Evolutionary conservation across 2,113 vertebrate species (phyloP).

Genomic region (Bos taurus): DNA sequence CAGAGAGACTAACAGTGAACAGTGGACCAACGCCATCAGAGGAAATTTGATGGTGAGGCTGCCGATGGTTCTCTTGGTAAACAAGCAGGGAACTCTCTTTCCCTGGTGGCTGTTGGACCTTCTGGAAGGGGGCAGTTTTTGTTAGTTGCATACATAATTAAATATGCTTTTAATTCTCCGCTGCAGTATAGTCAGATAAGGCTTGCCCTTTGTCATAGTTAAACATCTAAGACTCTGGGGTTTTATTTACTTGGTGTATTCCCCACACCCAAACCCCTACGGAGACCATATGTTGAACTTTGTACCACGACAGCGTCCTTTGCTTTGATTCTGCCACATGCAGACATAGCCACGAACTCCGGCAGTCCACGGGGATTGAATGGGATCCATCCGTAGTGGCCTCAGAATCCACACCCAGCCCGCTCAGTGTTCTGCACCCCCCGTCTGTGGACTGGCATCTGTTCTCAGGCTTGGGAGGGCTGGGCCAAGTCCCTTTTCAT

Average conservation of each 20-base stretch:
- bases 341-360: too few species aligned
- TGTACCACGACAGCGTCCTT: accelerated
- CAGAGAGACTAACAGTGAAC: neutral
- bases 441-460: accelerated
- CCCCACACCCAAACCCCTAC: neutral
- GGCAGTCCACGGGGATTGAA: neutral
- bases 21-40: neutral
- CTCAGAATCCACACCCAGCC: neutral
- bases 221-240: neutral
- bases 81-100: neutral
- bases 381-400: accelerated
- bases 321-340: neutral
- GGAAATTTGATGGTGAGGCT: neutral
- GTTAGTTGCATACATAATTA: neutral
- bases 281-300: too few species aligned
- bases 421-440: accelerated
- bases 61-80: neutral
- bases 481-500: neutral
- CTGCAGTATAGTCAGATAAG: neutral
- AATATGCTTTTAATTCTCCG: neutral
- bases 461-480: neutral
- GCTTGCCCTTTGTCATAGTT: neutral
- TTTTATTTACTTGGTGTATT: neutral
- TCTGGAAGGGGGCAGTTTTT: neutral
- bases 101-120: neutral